Evolutionary conservation across 2,888 invertebrate species (phyloP), one percentile per base, ranked within the genome.

Genomic region (Harmothoe impar): DNA sequence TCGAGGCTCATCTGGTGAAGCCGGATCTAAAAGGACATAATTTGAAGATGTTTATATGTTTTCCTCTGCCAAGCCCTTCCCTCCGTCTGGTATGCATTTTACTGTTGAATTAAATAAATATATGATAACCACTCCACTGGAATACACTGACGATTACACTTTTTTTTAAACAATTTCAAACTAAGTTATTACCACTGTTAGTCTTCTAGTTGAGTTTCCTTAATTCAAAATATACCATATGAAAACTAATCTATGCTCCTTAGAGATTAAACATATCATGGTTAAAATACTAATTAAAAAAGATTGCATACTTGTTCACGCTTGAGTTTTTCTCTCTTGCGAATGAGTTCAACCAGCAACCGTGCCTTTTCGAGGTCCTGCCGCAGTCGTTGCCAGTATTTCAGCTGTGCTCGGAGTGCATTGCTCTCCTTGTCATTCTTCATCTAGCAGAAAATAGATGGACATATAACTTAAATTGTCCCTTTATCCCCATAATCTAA

Each of bases 301-400:
- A 43, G 10, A 43, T 10, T 43, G 43, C 43, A 43, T 81, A 95
- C 95, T 94, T 94, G 97, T 94, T 98, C 98, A 90, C 98, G 97
- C 96, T 99, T 99, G 25, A 98, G 96, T 94, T 98, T 98, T 96
- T 99, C 99, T 72, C 99, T 97, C 95, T 99, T 99, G 90, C 99
- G 97, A 1, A 99, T 98, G 92, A 99, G 96, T 96, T 99, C 99
- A 95, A 99, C 99, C 0, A 99, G 97, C 54, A 99, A 96, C 92
- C 98, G 97, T 0, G 98, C 99, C 91, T 98, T 97, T 95, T 99
- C 99, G 92, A 99, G 96, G 95, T 99, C 99, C 95, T 99, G 99
- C 0, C 99, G 97, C 93, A 99, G 96, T 94, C 98, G 97, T 95
- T 98, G 98, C 98, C 98, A 98, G 95, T 99, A 98, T 94, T 98